These are phyloP conservation scores for Trachythela sp. DNA, from an alignment of 64 coral and sea anemone species.

Conservation along the genomic window DNA sequence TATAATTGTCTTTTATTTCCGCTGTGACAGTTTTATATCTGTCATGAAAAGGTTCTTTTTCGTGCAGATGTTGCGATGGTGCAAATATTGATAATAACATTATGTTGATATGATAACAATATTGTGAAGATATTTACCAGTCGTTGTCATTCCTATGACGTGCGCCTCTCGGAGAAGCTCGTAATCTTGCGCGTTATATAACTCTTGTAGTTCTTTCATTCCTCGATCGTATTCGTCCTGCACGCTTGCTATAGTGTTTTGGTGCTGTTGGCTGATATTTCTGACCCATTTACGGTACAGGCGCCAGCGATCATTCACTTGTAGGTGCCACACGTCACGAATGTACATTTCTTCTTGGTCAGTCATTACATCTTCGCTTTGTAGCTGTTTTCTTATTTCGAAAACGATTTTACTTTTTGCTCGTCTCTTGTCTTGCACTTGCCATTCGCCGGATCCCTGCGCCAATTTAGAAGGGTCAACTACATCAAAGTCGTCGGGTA, in stretches of 20 bases:
- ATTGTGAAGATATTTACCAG: neutral
- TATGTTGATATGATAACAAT: no score
- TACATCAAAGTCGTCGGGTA: neutral
- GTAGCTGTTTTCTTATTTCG: neutral
- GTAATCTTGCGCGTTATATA: neutral
- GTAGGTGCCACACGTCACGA: conserved; percentile 16
- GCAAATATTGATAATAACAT: no score
- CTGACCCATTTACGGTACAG: conserved; percentile 32
- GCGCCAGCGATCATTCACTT: conserved; percentile 22
- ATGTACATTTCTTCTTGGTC: neutral
- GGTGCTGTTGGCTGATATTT: neutral
- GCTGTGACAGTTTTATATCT: no score
- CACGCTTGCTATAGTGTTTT: neutral
- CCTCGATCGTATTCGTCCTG: neutral
- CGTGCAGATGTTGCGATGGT: no score
- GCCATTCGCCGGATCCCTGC: neutral
- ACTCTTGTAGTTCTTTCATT: neutral
- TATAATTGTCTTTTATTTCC: no score
- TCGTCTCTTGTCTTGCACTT: neutral
- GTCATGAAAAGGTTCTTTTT: no score
- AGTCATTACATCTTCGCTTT: neutral
- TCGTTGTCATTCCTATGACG: conserved; percentile 43
- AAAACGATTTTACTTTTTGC: neutral
- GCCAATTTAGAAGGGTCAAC: neutral
- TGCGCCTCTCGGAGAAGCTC: conserved; percentile 11